These are phyloP conservation scores for Acipenser oxyrinchus DNA, from an alignment of 2,797 vertebrate species.

Conservation along the genomic window DNA sequence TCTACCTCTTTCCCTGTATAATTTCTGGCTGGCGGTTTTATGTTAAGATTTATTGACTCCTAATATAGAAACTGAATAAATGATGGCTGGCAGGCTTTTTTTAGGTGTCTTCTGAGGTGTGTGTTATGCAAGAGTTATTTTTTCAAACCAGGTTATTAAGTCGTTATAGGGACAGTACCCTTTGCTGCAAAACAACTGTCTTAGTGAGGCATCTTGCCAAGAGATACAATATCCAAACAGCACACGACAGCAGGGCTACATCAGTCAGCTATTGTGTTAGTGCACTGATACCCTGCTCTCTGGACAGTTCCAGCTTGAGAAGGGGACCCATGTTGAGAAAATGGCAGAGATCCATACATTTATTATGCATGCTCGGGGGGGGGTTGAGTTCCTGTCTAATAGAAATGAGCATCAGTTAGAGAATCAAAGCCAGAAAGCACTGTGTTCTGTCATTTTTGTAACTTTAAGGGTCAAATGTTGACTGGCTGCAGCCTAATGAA, in stretches of 20 bases:
- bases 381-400: too few relatives aligned
- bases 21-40: conserved; percentile 44
- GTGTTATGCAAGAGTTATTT: conserved; percentile 29
- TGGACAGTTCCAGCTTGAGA: not conserved
- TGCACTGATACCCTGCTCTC: too few relatives aligned
- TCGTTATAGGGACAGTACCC: conserved; percentile 18
- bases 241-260: not conserved
- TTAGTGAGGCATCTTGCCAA: not conserved
- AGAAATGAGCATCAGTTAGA: too few relatives aligned
- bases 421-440: too few relatives aligned
- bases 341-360: too few relatives aligned
- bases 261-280: too few relatives aligned
- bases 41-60: conserved; percentile 52
- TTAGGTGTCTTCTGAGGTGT: conserved; percentile 19
- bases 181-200: not conserved
- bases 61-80: conserved; percentile 54
- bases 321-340: not conserved
- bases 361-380: too few relatives aligned
- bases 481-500: too few relatives aligned
- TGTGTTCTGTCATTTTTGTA: too few relatives aligned
- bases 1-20: too few relatives aligned
- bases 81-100: conserved; percentile 39
- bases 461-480: too few relatives aligned
- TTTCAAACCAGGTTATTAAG: conserved; percentile 31
- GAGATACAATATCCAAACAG: not conserved